Base-by-base conservation (phyloP, 2,888 invertebrate genomes). In the Trichopria drosophilae region DNA sequence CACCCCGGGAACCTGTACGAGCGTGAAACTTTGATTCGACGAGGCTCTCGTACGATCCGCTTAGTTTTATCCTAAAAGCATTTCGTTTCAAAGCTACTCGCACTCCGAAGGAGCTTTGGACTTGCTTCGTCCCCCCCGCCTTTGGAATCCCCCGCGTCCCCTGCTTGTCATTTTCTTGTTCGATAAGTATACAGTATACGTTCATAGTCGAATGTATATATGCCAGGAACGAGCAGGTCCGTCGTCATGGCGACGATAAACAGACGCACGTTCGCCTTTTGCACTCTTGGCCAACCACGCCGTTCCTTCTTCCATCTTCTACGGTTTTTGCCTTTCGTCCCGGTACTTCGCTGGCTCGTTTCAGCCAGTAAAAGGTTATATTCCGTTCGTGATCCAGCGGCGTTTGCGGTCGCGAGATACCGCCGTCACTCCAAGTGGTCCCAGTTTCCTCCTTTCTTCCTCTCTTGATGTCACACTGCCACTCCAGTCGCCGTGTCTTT, bases 51-150 rank as follows among this genome's bases (percentile, higher is more conserved):
- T n/a, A 26, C 31, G 53, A 54, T 54, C 54, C 51, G 54, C 51
- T 54, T 54, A 54, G 47, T 43, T 46, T 47, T 51, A 54, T 54
- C 54, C 51, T 54, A 50, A 54, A 54, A 54, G 54, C 54, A 51
- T 54, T 54, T 46, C 44, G 26, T 12, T 50, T 34, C 19, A 18
- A 4, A 42, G 39, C 46, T 52, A 52, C 46, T 47, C 28, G 42
- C 45, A 23, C 34, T 23, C 12, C 12, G 23, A 37, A 50, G 46
- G 26, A 49, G 49, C 49, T 49, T 45, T 43, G 26, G 29, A 18
- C 6, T 24, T 24, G 10, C 10, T 9, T 24, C 24, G 6, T 32
- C 4, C 7, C 15, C 18, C 22, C n/a, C 35, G 29, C 36, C 12
- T 7, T 26, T 41, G 29, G 41, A 42, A 49, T 41, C 32, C 26